These are phyloP conservation scores for Orchesellides sinensis DNA, from an alignment of 2,888 invertebrate genomes.

Conservation along the genomic window DNA sequence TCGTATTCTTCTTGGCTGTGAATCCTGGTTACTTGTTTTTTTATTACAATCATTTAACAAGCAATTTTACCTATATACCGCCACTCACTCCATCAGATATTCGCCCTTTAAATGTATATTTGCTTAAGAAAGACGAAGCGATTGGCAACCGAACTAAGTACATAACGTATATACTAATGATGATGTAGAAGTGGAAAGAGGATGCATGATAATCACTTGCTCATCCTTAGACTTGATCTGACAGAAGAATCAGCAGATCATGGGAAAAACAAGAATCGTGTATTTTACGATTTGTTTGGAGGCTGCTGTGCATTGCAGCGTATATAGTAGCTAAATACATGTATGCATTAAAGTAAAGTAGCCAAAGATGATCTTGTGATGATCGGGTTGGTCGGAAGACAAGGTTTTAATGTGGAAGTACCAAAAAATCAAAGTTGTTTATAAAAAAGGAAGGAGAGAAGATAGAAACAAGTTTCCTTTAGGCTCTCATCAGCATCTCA, in stretches of 20 bases:
- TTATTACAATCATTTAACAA: too few species aligned
- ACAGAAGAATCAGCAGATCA: background rate
- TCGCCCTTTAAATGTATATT: conserved; percentile 1
- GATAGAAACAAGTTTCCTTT: conserved; percentile 41
- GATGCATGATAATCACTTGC: too few species aligned
- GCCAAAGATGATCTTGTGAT: too few species aligned
- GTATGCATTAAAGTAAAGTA: background rate
- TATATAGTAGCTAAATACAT: background rate
- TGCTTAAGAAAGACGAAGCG: too few species aligned
- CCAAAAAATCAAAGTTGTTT: background rate
- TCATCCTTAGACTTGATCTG: background rate
- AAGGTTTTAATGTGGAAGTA: conserved; percentile 4
- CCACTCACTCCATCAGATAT: too few species aligned
- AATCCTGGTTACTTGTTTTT: too few species aligned
- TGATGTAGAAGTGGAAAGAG: conserved; percentile 1
- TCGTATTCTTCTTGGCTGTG: background rate
- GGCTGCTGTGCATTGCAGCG: background rate
- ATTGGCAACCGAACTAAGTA: too few species aligned
- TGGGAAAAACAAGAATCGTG: background rate
- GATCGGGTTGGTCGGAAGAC: too few species aligned
- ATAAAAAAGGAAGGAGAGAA: conserved; percentile 22
- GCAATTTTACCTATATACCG: too few species aligned
- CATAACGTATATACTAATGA: too few species aligned
- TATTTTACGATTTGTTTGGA: too few species aligned
- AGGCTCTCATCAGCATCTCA: background rate